Conservation (phyloP, 2,888 invertebrate genomes). For the Nomada lathburiana region DNA sequence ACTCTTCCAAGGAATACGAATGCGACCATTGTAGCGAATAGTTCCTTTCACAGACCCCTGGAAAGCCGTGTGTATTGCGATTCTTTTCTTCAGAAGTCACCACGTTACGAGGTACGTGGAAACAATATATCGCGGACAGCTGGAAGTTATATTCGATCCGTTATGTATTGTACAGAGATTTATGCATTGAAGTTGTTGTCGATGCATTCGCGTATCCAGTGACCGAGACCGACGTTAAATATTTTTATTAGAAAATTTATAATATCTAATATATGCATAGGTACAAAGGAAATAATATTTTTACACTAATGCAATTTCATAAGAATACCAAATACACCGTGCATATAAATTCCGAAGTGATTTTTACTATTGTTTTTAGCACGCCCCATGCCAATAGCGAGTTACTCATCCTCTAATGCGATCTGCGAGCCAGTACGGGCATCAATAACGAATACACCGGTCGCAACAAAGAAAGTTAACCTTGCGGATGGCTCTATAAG, state of each 20-base stretch:
- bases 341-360: background rate
- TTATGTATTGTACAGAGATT: constrained; percentile 37
- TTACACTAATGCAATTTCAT: background rate
- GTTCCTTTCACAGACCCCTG: constrained; percentile 26
- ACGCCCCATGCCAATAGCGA: constrained; percentile 1
- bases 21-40: constrained; percentile 36
- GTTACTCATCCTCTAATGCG: constrained; percentile 36
- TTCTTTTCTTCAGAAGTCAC: constrained; percentile 29
- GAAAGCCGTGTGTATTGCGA: constrained; percentile 28
- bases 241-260: background rate
- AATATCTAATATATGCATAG: no score
- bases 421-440: constrained; percentile 25
- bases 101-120: constrained; percentile 18
- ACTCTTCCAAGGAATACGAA: constrained; percentile 58
- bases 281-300: no score
- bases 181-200: constrained; percentile 13
- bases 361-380: constrained; percentile 22
- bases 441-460: constrained; percentile 33
- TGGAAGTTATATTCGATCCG: constrained; percentile 51
- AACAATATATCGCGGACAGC: constrained; percentile 44
- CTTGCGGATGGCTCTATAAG: constrained; percentile 57
- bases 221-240: constrained; percentile 4
- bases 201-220: background rate
- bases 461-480: constrained; percentile 51
- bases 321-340: background rate